These are phyloP conservation scores for Rhombomys opimus DNA, from an alignment of 2,113 vertebrate genomes.

Conservation along the genomic window DNA sequence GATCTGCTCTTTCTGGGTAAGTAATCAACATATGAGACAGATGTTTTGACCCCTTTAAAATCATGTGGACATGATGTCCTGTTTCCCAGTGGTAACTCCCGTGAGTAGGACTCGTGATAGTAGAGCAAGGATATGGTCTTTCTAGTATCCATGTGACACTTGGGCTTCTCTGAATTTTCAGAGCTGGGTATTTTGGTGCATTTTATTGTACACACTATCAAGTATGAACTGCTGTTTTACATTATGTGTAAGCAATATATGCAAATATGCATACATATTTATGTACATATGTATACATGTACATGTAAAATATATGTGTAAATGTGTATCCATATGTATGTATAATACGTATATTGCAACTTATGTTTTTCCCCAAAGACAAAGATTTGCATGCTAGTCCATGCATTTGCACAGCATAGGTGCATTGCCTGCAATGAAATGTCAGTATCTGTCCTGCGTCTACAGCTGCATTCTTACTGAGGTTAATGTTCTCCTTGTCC, in stretches of 20 bases:
- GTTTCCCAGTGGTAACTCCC: not conserved
- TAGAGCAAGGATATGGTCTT: too few relatives aligned
- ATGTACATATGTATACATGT: too few relatives aligned
- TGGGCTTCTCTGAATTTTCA: accelerated
- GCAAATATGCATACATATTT: too few relatives aligned
- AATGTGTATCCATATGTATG: too few relatives aligned
- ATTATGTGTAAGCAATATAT: too few relatives aligned
- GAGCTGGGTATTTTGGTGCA: not conserved
- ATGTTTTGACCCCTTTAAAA: not conserved
- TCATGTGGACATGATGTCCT: not conserved
- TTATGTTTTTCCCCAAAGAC: not conserved
- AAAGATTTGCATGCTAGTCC: not conserved
- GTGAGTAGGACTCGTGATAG: not conserved
- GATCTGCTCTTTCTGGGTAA: not conserved
- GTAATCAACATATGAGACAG: too few relatives aligned
- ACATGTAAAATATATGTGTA: too few relatives aligned
- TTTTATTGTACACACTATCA: not conserved
- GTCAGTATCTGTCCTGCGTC: not conserved
- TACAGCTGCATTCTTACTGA: not conserved
- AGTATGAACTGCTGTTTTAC: not conserved
- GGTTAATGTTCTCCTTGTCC: not conserved
- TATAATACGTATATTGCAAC: too few relatives aligned
- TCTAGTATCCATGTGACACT: accelerated
- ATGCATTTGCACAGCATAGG: too few relatives aligned
- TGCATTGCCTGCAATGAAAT: too few relatives aligned